A percentile compares a stretch with the other conserved stretches of the same genome.
These are phyloP conservation scores for Choloepus didactylus DNA, from an alignment of 2,797 vertebrate genomes.

Conservation along the genomic window DNA sequence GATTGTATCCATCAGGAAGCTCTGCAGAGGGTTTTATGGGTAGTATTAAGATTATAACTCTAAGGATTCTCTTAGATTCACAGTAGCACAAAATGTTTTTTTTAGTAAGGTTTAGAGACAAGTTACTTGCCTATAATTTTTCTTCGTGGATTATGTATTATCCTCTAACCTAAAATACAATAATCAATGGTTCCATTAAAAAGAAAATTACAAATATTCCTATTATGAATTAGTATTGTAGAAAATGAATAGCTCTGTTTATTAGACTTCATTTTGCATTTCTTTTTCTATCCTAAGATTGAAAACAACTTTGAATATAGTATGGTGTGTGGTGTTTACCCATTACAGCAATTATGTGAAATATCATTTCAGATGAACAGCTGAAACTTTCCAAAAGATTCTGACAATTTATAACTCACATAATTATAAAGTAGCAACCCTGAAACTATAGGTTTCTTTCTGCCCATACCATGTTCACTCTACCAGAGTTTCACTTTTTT, in stretches of 20 bases:
- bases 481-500: not conserved
- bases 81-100: not conserved
- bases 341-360: conserved; percentile 35
- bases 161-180: not conserved
- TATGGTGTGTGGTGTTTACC: conserved; percentile 27
- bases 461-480: not conserved
- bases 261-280: conserved; percentile 22
- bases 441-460: not conserved
- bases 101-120: not conserved
- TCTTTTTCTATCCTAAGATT: conserved; percentile 48
- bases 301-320: conserved; percentile 18
- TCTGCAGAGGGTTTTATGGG: not conserved
- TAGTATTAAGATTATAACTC: not conserved
- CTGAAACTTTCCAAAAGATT: conserved; percentile 23
- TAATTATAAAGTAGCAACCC: conserved; percentile 8
- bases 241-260: not conserved
- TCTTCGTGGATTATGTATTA: conserved; percentile 21
- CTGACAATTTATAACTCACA: not conserved
- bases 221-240: conserved; percentile 39
- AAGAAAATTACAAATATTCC: conserved; percentile 1
- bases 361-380: conserved; percentile 52
- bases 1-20: not conserved
- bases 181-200: not conserved
- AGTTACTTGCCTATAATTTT: conserved; percentile 12
- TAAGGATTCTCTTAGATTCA: conserved; percentile 53